Conservation (phyloP, 2,113 vertebrate species). For the Xenotilapia caudafasciata region DNA sequence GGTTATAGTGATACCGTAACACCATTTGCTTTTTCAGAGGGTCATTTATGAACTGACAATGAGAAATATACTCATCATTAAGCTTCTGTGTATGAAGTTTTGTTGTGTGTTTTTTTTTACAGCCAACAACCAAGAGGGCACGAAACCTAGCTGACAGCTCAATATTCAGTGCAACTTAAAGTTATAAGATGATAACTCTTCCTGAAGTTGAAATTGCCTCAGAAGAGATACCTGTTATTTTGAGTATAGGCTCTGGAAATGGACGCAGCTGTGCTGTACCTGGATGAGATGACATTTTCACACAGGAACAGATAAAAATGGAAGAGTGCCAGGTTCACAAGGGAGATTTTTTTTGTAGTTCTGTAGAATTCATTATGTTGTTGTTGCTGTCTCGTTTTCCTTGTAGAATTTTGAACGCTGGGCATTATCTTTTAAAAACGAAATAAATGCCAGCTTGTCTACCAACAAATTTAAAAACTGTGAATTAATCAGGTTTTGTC, state of each 20-base stretch:
- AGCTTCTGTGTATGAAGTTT: neutral
- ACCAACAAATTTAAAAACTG: neutral
- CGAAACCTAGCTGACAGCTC: neutral
- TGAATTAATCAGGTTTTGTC: neutral
- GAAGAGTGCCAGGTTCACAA: neutral
- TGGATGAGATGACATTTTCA: neutral
- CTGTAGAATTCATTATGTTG: neutral
- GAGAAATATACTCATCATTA: neutral
- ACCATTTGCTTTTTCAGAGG: neutral
- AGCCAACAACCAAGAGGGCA: neutral
- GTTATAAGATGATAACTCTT: neutral
- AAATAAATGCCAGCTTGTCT: neutral
- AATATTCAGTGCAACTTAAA: neutral
- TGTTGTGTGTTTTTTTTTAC: neutral
- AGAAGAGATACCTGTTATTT: neutral
- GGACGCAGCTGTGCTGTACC: neutral
- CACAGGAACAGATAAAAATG: neutral
- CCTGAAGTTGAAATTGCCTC: neutral
- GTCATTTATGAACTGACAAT: neutral
- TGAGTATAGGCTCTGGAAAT: neutral
- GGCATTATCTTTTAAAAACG: neutral
- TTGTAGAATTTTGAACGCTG: neutral
- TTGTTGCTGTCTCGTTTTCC: neutral
- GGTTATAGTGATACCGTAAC: neutral
- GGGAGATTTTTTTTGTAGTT: neutral